Evolutionary conservation across 2,797 vertebrate species (phyloP).

Genomic region (Siniperca scherzeri): DNA sequence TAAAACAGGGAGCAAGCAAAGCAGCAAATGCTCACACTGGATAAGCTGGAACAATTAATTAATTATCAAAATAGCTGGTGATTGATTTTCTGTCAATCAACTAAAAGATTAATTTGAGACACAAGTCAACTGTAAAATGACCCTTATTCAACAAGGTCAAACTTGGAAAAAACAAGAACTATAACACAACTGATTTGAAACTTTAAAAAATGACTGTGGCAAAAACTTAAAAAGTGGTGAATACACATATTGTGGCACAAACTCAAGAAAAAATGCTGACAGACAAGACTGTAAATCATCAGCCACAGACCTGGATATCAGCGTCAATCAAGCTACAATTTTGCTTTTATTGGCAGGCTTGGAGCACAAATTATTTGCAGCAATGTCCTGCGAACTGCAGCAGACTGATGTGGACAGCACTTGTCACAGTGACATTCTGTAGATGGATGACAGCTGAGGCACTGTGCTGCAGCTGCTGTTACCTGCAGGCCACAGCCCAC

Average conservation of each 20-base stretch:
- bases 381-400: conserved; percentile 1
- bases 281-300: conserved; percentile 7
- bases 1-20: neutral
- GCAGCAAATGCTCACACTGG: neutral
- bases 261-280: neutral
- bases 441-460: conserved; percentile 61
- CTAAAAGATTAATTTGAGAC: neutral
- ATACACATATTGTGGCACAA: neutral
- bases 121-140: neutral
- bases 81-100: neutral
- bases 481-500: conserved; percentile 61
- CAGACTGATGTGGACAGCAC: conserved; percentile 23
- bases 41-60: neutral
- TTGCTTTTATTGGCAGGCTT: conserved; percentile 16
- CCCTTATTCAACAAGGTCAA: neutral
- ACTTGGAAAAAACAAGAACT: neutral
- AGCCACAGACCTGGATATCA: conserved; percentile 3
- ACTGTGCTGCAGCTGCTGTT: conserved; percentile 55
- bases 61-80: no score
- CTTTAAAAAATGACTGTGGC: neutral
- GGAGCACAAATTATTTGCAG: conserved; percentile 13
- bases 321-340: conserved; percentile 26
- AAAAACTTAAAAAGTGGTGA: neutral
- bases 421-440: conserved; percentile 22
- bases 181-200: neutral